Evolutionary conservation across 2,113 vertebrate species (phyloP), one percentile per base, ranked within the genome.

Genomic region (Petrocephalus microphthalmus): DNA sequence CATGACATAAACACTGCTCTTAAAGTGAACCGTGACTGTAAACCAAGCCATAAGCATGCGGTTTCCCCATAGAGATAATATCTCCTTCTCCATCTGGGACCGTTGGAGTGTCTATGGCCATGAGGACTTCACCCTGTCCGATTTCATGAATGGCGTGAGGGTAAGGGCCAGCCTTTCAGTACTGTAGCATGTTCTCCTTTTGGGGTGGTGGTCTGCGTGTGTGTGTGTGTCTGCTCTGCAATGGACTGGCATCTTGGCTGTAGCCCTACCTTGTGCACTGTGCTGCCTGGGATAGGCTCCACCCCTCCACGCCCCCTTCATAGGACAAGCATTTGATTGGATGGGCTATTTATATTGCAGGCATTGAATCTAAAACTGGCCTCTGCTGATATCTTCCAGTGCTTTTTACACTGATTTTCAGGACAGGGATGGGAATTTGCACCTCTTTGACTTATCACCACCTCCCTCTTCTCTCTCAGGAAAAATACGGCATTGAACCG

Each of bases 61-160:
- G 91, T 91, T 93, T 52, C 92, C 5, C 88, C 91, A 92, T 94
- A 99, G 98, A 95, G 96, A 97, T 89, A 95, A 97, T 89, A 97
- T 99, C 91, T 97, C 96, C 78, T 99, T 99, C 95, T 97, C 98
- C 82, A 99, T 99, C 93, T 99, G 98, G 98, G 98, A 99, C 93
- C 97, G 96, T 89, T 99, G 98, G 98, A 97, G 95, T 49, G 91
- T 99, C 92, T 94, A 94, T 89, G 98, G 98, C 84, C 97, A 97
- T 84, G 96, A 98, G 90, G 97, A 99, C 94, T 99, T 99, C 92
- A 99, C 98, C 25, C 96, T 99, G 6, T 95, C 96, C 90, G 97
- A 99, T 92, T 99, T 99, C 93, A 99, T 99, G 89, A 98, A 96
- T 89, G 97, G 97, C 89, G 98, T 99, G 81, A 96, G 95, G 95